A percentile compares a stretch with the other conserved stretches of the same genome.
Evolutionary conservation across 2,797 vertebrate genomes (phyloP).

Genomic region (Lindbergichthys nudifrons): DNA sequence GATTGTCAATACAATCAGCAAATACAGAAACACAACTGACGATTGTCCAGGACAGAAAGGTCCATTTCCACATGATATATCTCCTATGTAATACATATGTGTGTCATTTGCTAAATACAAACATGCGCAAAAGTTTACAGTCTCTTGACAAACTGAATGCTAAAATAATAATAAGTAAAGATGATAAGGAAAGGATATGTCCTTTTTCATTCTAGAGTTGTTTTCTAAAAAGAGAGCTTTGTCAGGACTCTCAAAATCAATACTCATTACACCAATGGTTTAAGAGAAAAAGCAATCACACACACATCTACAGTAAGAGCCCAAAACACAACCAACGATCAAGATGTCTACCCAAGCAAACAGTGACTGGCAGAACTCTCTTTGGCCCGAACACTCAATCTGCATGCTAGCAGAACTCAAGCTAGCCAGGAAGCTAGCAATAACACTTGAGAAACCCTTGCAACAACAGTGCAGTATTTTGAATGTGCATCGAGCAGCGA

Average conservation of each 20-base stretch:
- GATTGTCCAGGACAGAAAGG: not conserved
- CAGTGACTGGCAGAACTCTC: slow-evolving; percentile 49
- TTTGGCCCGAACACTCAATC: slow-evolving; percentile 17
- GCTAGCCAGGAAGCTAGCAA: slow-evolving; percentile 21
- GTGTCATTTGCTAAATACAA: not conserved
- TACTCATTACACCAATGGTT: slow-evolving; percentile 57
- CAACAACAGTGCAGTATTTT: slow-evolving; percentile 31
- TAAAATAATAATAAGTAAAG: slow-evolving; percentile 20
- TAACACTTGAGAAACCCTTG: slow-evolving; percentile 48
- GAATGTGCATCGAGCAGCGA: not conserved
- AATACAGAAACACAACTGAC: not conserved
- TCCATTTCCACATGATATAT: not conserved
- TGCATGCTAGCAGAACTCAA: slow-evolving; percentile 44
- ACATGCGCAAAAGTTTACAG: not conserved
- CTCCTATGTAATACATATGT: not conserved
- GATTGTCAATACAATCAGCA: not conserved
- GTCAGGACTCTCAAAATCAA: slow-evolving; percentile 71
- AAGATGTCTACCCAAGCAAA: slow-evolving; percentile 36
- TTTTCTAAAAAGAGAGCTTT: slow-evolving; percentile 30
- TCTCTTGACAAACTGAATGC: not conserved
- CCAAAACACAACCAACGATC: slow-evolving; percentile 28
- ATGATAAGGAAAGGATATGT: not conserved
- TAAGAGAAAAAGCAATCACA: slow-evolving; percentile 36
- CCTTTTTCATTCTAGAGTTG: not conserved
- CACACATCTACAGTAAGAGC: slow-evolving; percentile 1